Evolutionary conservation across 2,113 vertebrate species (phyloP), one percentile per base, ranked within the genome.

Genomic region (Gorsachius goisagi): DNA sequence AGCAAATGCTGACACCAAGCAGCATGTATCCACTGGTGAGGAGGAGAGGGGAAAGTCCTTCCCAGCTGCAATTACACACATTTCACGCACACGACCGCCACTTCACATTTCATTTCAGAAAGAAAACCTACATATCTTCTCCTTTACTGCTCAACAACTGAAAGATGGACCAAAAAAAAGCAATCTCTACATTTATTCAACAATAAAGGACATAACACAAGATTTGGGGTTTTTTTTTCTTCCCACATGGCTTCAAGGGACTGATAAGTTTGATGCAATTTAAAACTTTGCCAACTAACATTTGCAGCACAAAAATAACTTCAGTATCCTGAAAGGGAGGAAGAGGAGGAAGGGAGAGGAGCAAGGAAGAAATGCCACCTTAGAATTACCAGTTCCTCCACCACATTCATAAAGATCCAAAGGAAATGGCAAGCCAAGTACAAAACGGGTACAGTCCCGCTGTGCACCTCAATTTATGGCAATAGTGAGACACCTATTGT

Each of bases 401-500:
- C 52, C 22, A 53, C 24, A 18, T 77, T 66, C 33, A 60, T 22
- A 28, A 56, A 73, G 5, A 50, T 12, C 37, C 39, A 71, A 86
- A 83, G 68, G 41, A 69, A 88, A 68, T 13, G 23, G 28, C 52
- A 86, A 90, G 32, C 13, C 59, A 41, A 49, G 24, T 35, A 60
- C 55, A 59, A 85, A 95, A 63, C 8, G 3, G 79, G 75, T 49
- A 86, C 19, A 5, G 76, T 58, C 76, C 86, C 5, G 1, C 59
- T 53, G 73, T 64, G 64, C 52, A 78, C 79, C 83, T 95, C 76
- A 26, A 49, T 92, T 69, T 53, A 66, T 79, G 66, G 92, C 96
- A 89, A 89, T 45, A 97, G 96, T 96, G 95, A 97, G 96, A 96
- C 97, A 96, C 95, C 96, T 96, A 96, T 95, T 89, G 93, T 71